phyloP scores from a whole-genome alignment of 2,888 invertebrate genomes.

The Eretmocerus hayati region DNA sequence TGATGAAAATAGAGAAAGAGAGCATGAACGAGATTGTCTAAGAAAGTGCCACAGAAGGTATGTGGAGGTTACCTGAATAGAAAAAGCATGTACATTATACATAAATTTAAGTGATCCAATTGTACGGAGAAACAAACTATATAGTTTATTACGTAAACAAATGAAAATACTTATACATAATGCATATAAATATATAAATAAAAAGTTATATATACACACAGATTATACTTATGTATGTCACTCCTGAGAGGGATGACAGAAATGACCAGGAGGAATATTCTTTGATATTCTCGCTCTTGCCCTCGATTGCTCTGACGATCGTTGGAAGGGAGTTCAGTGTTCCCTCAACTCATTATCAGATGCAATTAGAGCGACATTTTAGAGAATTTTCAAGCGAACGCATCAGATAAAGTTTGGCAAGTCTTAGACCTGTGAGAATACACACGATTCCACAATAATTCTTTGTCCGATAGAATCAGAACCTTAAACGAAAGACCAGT shows the following conservation, averaged over 20 bases:
- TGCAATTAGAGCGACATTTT: no score
- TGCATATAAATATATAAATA: slow-evolving; percentile 25
- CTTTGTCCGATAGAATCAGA: no score
- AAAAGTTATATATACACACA: slow-evolving; percentile 25
- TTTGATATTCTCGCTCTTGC: neutral
- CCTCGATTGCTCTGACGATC: slow-evolving; percentile 6
- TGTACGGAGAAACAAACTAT: slow-evolving; percentile 38
- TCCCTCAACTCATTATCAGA: no score
- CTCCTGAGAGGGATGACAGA: slow-evolving; percentile 12
- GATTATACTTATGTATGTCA: slow-evolving; percentile 24
- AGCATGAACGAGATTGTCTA: slow-evolving; percentile 23
- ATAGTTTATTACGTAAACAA: slow-evolving; percentile 45
- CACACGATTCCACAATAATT: no score
- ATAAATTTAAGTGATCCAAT: slow-evolving; percentile 33
- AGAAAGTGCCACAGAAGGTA: slow-evolving; percentile 39
- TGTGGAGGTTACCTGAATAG: slow-evolving; percentile 28
- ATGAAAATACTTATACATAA: slow-evolving; percentile 33
- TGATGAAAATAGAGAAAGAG: slow-evolving; percentile 2
- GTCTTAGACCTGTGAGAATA: no score
- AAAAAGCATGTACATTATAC: slow-evolving; percentile 19
- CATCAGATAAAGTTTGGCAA: no score
- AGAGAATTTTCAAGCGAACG: no score
- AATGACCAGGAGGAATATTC: slow-evolving; percentile 7
- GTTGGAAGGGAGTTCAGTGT: slow-evolving; percentile 7
- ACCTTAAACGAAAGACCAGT: no score